phyloP scores from a whole-genome alignment of 2,797 vertebrate species.

The Choloepus didactylus region DNA sequence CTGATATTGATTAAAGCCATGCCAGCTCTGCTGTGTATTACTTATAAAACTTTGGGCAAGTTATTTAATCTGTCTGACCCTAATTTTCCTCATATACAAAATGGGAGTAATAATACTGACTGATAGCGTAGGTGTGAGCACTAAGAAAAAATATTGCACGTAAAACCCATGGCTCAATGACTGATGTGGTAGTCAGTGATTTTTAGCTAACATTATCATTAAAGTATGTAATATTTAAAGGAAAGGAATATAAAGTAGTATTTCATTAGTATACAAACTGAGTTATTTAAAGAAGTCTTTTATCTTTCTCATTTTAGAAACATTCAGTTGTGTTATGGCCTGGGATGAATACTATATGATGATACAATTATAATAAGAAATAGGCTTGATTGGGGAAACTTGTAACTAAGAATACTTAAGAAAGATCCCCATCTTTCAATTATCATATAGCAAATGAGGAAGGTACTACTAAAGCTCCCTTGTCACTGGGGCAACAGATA shows the following conservation, averaged over 20 bases:
- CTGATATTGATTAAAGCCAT: not conserved
- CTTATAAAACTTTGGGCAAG: not conserved
- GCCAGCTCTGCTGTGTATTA: not conserved
- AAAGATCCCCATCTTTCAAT: not conserved
- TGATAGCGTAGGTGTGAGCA: not conserved
- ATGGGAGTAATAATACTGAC: not conserved
- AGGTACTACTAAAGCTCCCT: not conserved
- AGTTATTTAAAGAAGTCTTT: slow-evolving; percentile 32
- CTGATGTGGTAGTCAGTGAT: not conserved
- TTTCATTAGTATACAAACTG: slow-evolving; percentile 37
- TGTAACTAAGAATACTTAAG: not conserved
- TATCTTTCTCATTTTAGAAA: slow-evolving; percentile 40
- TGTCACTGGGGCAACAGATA: not conserved
- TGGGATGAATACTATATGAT: slow-evolving; percentile 29
- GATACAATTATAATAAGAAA: slow-evolving; percentile 13
- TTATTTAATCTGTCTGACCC: not conserved
- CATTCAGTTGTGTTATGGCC: slow-evolving; percentile 47
- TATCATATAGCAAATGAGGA: not conserved
- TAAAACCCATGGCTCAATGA: not conserved
- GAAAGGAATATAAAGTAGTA: slow-evolving; percentile 27
- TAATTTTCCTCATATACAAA: slow-evolving; percentile 37
- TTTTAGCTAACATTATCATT: slow-evolving; percentile 56
- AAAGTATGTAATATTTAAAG: slow-evolving; percentile 51
- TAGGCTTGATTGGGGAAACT: not conserved
- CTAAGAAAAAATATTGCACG: not conserved